Evolutionary conservation across 2,797 vertebrate species (phyloP), one percentile per base, ranked within the genome.

Genomic region (Simalia tracyae): DNA sequence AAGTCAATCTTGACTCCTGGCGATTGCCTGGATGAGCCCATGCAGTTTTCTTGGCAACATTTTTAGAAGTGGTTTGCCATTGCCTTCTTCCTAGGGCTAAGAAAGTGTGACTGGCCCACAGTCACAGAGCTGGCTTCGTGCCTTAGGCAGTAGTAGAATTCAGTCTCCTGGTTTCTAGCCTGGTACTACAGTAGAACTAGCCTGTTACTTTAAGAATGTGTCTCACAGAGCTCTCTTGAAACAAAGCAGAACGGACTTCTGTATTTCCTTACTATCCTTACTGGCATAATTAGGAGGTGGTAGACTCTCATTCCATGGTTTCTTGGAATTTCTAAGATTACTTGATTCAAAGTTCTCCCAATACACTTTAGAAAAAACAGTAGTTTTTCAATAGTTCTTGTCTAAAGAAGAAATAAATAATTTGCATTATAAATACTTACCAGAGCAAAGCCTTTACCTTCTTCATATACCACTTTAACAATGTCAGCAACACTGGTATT

Each of bases 401-500:
- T n/a, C 22, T 81, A 31, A n/a, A 85, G 14, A 28, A 54, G 19
- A 42, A 17, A 92, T 50, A 90, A 81, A 81, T 15, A 22, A 36
- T 24, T 88, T 89, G 81, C 54, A 54, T 86, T 1, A 61, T 2
- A 36, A 46, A n/a, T 57, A 97, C 98, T 98, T 97, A 99, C 99
- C 98, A 97, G 96, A 95, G 98, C 98, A 26, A 97, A 88, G 90
- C 97, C 97, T 88, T 96, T 96, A 85, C 97, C 95, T 94, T 99
- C 98, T 93, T 98, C 98, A 95, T 98, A 98, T 5, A 93, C 87
- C 91, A 99, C 98, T 17, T 97, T 96, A 3, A 98, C 97, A 4
- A 99, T 90, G 8, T 98, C 98, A 28, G 91, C 94, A 2, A 97
- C 87, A 3, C 98, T 99, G 84, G 98, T 97, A 91, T 99, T 99